Evolutionary conservation across 2,113 vertebrate species (phyloP).

Genomic region (Rhynchomys soricoides): DNA sequence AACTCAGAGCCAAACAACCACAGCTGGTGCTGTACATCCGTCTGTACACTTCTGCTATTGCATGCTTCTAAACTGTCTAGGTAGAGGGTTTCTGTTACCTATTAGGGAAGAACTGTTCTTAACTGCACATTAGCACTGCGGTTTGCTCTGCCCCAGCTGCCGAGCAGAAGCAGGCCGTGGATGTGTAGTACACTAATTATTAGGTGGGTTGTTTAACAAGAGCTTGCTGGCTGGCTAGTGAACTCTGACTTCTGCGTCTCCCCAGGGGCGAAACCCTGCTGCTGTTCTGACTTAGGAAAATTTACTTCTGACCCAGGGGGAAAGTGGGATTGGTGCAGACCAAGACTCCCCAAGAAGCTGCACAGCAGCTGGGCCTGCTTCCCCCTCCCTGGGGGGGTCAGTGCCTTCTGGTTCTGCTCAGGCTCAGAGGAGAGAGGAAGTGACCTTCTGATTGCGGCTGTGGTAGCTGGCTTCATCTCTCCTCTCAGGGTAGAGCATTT

Average conservation of each 20-base stretch:
- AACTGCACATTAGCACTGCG: not conserved
- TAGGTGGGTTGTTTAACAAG: not conserved
- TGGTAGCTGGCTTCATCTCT: not conserved
- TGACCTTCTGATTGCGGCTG: slow-evolving; percentile 45
- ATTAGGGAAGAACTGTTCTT: not conserved
- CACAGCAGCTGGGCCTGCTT: not conserved
- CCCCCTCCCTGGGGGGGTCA: not conserved
- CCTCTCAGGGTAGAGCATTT: slow-evolving; percentile 44
- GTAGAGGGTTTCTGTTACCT: not conserved
- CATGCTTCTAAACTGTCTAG: not conserved
- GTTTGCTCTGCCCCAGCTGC: not conserved
- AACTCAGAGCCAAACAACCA: not conserved
- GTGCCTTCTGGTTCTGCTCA: not conserved
- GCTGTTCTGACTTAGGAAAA: not conserved
- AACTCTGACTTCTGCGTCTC: not conserved
- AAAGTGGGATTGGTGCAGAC: not conserved
- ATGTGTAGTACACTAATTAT: not conserved
- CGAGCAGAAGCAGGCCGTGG: not conserved
- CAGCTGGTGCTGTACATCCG: not conserved
- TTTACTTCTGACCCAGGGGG: not conserved
- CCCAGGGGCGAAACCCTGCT: not conserved
- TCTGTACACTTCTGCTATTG: not conserved
- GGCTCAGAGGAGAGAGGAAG: not conserved
- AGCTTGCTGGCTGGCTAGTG: slow-evolving; percentile 1
- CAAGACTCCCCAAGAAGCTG: rapidly evolving